Conservation (phyloP, 2,888 invertebrate genomes). For the Hofmannophila pseudospretella region DNA sequence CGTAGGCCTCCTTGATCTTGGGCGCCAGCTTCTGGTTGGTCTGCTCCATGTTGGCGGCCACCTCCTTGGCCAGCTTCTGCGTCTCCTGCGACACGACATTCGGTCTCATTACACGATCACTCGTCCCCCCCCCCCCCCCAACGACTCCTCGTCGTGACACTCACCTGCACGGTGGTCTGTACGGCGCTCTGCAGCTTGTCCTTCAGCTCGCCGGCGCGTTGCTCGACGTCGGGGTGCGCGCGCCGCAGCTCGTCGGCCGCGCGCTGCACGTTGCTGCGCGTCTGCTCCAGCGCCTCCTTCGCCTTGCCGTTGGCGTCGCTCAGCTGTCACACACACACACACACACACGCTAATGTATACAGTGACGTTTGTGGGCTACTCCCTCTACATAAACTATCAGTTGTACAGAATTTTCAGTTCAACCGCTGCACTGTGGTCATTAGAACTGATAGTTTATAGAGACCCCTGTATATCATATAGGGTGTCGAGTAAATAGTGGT, state of each 20-base stretch:
- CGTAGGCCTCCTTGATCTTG: conserved; percentile 57
- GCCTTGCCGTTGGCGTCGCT: conserved; percentile 59
- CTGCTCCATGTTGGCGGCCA: conserved; percentile 46
- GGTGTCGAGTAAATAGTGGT: too few species aligned
- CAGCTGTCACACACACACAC: conserved; percentile 26
- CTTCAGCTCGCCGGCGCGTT: conserved; percentile 43
- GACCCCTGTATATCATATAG: too few species aligned
- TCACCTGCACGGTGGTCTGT: conserved; percentile 47
- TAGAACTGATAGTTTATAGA: too few species aligned
- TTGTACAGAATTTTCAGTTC: too few species aligned
- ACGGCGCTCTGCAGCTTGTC: conserved; percentile 50
- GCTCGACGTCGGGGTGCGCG: conserved; percentile 62
- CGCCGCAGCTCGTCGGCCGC: conserved; percentile 50
- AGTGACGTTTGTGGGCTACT: too few species aligned
- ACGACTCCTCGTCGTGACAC: too few species aligned
- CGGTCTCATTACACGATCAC: too few species aligned
- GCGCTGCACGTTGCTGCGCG: conserved; percentile 42
- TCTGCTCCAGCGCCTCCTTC: conserved; percentile 50
- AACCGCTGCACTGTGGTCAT: too few species aligned
- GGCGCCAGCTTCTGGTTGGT: conserved; percentile 62
- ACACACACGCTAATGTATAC: too few species aligned
- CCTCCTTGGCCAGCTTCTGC: conserved; percentile 56
- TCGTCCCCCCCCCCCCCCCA: too few species aligned
- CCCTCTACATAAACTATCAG: too few species aligned
- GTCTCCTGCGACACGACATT: conserved; percentile 31